phyloP scores from a whole-genome alignment of 2,888 invertebrate genomes.

The Polymixis flavicincta region DNA sequence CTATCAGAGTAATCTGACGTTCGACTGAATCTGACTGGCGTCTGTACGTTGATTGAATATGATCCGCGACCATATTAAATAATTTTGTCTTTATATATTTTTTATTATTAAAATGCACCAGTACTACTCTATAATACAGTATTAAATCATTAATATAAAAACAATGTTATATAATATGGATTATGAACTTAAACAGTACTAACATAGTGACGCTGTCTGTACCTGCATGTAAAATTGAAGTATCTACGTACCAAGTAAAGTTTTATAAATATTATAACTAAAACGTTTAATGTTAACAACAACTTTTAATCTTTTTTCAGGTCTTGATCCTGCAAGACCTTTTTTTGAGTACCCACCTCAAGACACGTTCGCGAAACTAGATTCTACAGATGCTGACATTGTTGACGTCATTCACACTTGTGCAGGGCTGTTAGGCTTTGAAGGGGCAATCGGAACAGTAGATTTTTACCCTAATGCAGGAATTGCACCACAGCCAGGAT shows the following conservation, averaged over 20 bases:
- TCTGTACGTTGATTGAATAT: background rate
- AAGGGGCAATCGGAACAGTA: conserved; percentile 91
- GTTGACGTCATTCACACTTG: conserved; percentile 93
- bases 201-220: background rate
- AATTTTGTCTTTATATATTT: background rate
- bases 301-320: conserved; percentile 68
- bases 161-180: background rate
- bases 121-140: background rate
- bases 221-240: background rate
- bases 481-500: conserved; percentile 92
- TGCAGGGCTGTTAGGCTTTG: conserved; percentile 92
- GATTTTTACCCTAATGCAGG: conserved; percentile 94
- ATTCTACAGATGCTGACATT: conserved; percentile 91
- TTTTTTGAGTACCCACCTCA: conserved; percentile 91
- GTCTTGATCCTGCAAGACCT: conserved; percentile 93
- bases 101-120: background rate
- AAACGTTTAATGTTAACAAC: background rate
- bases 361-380: conserved; percentile 89
- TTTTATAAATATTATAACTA: conserved; percentile 8
- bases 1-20: no score
- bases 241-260: background rate
- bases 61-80: background rate
- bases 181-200: background rate
- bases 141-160: no score
- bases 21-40: no score